Evolutionary conservation across 2,888 invertebrate species (phyloP).

Genomic region (Craniophora ligustri): DNA sequence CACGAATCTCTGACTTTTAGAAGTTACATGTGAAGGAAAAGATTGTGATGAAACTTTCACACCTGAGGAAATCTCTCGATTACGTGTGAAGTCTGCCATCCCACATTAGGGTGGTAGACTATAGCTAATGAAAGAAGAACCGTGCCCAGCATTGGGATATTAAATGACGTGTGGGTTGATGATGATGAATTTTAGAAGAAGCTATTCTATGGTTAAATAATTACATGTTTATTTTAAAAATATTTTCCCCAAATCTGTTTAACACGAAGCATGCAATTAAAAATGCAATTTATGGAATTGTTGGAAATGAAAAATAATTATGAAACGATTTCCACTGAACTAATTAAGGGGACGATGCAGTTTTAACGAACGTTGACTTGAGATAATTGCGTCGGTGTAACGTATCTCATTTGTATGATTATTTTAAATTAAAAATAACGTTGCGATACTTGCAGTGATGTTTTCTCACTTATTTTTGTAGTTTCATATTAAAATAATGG

Average conservation of each 20-base stretch:
- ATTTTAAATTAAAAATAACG: conserved; percentile 41
- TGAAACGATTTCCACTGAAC: conserved; percentile 16
- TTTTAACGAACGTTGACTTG: conserved; percentile 35
- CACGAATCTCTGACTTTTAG: too few species aligned
- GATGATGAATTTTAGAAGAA: too few species aligned
- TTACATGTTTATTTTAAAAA: neutral
- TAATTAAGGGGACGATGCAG: conserved; percentile 17
- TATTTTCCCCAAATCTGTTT: neutral
- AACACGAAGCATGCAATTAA: conserved; percentile 11
- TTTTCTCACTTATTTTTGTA: conserved; percentile 7
- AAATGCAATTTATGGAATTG: conserved; percentile 28
- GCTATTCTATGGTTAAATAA: neutral
- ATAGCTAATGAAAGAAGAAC: too few species aligned
- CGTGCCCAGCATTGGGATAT: too few species aligned
- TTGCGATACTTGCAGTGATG: conserved; percentile 6
- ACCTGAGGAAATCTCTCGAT: too few species aligned
- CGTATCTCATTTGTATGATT: conserved; percentile 28
- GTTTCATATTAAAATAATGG: conserved; percentile 20
- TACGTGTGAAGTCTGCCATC: too few species aligned
- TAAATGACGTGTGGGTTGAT: too few species aligned
- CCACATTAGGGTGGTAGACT: too few species aligned
- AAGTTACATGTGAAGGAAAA: too few species aligned
- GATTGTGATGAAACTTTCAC: too few species aligned
- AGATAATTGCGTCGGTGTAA: conserved; percentile 28
- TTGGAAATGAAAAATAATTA: conserved; percentile 32